These are phyloP conservation scores for Otus scops DNA, from an alignment of 2,797 vertebrate species.

Conservation along the genomic window DNA sequence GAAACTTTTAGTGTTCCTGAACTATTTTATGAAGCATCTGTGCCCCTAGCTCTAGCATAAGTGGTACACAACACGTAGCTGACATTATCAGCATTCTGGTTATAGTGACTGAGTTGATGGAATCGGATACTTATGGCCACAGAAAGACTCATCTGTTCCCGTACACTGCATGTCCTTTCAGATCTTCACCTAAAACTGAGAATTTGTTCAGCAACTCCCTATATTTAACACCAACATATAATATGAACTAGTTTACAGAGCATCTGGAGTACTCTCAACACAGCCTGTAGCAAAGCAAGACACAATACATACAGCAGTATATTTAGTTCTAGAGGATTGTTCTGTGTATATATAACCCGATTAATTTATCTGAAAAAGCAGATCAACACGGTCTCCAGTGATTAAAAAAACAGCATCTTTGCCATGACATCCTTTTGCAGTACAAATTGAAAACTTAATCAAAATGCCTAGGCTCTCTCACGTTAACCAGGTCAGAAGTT, in stretches of 20 bases:
- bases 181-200: not conserved
- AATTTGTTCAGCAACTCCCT: not conserved
- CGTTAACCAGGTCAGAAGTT: not conserved
- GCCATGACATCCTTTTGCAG: not conserved
- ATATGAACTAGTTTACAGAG: not conserved
- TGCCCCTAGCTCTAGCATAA: not conserved
- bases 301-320: not conserved
- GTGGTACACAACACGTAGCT: not conserved
- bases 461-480: not conserved
- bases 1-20: not conserved
- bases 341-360: not conserved
- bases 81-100: not conserved
- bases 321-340: not conserved
- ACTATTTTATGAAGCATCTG: not conserved
- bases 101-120: not conserved
- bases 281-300: not conserved
- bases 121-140: not conserved
- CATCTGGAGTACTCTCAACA: not conserved
- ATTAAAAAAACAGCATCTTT: not conserved
- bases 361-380: not conserved
- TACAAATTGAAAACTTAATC: not conserved
- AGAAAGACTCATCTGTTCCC: not conserved
- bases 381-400: not conserved
- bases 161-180: fast-evolving
- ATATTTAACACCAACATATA: not conserved